These are phyloP conservation scores for Agonopterix subpropinquella DNA, from an alignment of 2,888 invertebrate species.

Conservation along the genomic window DNA sequence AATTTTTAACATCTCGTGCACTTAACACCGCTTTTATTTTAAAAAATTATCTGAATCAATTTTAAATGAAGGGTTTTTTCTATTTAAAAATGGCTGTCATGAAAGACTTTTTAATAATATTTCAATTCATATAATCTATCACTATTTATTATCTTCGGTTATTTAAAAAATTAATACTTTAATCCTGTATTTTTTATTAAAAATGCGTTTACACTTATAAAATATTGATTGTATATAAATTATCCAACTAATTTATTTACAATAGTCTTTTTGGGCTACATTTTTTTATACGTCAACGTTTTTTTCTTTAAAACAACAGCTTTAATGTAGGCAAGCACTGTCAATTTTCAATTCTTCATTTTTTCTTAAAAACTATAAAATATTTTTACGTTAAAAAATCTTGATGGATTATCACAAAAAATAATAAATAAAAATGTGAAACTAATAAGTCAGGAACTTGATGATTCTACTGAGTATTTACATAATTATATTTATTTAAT, in stretches of 20 bases:
- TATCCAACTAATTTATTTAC: slow-evolving; percentile 63
- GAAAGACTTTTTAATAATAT: slow-evolving; percentile 20
- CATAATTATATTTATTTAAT: slow-evolving; percentile 23
- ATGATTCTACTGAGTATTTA: slow-evolving; percentile 44
- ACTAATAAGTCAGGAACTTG: slow-evolving; percentile 43
- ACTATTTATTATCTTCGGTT: slow-evolving; percentile 67
- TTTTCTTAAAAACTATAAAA: slow-evolving; percentile 23
- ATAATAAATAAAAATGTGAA: slow-evolving; percentile 15
- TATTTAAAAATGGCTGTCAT: slow-evolving; percentile 22
- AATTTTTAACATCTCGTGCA: slow-evolving; percentile 44
- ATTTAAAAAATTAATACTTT: slow-evolving; percentile 57
- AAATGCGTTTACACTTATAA: slow-evolving; percentile 52
- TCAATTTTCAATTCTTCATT: slow-evolving; percentile 30
- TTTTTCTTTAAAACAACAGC: slow-evolving; percentile 31
- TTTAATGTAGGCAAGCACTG: slow-evolving; percentile 60
- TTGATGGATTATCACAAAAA: slow-evolving; percentile 29
- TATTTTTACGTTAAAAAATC: slow-evolving; percentile 12
- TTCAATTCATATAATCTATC: slow-evolving; percentile 32
- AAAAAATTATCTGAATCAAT: slow-evolving; percentile 6
- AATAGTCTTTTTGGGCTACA: slow-evolving; percentile 64
- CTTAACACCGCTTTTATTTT: slow-evolving; percentile 28
- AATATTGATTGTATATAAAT: slow-evolving; percentile 51
- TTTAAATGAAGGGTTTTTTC: slow-evolving; percentile 14
- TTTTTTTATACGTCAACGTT: neutral
- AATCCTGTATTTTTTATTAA: slow-evolving; percentile 39